Conservation (phyloP, 2,113 vertebrate species). For the Pollimyrus isidori region DNA sequence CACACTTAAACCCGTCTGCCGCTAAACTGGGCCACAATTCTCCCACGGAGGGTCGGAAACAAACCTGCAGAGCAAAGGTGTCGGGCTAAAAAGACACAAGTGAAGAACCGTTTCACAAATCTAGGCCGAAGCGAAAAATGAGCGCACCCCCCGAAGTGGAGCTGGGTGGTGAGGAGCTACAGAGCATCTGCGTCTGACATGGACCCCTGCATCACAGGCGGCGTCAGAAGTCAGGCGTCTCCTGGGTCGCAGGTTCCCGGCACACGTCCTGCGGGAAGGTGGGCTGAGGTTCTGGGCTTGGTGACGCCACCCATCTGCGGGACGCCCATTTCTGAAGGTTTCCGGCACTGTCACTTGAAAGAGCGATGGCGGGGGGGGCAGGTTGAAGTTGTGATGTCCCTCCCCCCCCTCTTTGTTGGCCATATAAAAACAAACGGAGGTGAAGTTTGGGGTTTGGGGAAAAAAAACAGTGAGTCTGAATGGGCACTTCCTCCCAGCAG, state of each 20-base stretch:
- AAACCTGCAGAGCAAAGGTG: neutral
- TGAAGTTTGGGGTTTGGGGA: slow-evolving; percentile 49
- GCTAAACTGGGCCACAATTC: neutral
- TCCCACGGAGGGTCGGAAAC: neutral
- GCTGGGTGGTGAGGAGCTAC: slow-evolving; percentile 48
- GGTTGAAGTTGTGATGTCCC: slow-evolving; percentile 44
- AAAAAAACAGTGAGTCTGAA: slow-evolving; percentile 61
- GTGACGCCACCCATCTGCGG: slow-evolving; percentile 30
- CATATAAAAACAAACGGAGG: slow-evolving; percentile 64
- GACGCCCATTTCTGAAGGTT: slow-evolving; percentile 36
- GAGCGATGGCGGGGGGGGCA: slow-evolving; percentile 37
- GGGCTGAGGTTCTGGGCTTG: neutral
- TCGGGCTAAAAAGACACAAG: neutral
- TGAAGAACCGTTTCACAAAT: neutral
- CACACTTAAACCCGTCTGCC: neutral
- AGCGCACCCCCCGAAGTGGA: slow-evolving; percentile 48
- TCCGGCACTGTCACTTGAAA: slow-evolving; percentile 56
- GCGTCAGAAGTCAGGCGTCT: neutral
- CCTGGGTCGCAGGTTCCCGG: neutral
- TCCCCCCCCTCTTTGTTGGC: slow-evolving; percentile 63
- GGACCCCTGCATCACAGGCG: slow-evolving; percentile 31
- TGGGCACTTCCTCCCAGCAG: slow-evolving; percentile 70
- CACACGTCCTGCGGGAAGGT: neutral
- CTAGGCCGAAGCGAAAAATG: slow-evolving; percentile 36
- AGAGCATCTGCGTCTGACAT: slow-evolving; percentile 43